These are phyloP conservation scores for Herminia tarsipennalis DNA, from an alignment of 2,888 invertebrate species.

Conservation along the genomic window DNA sequence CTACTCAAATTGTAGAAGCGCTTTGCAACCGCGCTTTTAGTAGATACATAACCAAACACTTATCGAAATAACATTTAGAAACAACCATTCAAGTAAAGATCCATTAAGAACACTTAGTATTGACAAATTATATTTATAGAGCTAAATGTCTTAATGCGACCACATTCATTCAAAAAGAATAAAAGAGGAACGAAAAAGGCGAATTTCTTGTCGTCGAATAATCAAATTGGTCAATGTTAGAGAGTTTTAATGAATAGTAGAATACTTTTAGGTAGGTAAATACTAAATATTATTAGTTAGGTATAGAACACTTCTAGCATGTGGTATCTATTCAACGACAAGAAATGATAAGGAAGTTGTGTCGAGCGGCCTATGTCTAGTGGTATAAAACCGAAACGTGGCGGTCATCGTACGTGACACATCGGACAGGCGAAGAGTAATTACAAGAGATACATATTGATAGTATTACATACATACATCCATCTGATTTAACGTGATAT, in stretches of 20 bases:
- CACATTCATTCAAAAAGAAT: conserved; percentile 74
- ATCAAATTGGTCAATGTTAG: background rate
- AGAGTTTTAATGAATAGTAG: background rate
- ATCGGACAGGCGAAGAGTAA: conserved; percentile 59
- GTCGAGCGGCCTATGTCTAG: conserved; percentile 56
- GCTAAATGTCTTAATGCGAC: conserved; percentile 67
- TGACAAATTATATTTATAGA: conserved; percentile 64
- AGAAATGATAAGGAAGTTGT: conserved; percentile 51
- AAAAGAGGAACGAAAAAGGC: conserved; percentile 67
- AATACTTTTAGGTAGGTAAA: too few species aligned
- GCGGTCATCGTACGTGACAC: conserved; percentile 49
- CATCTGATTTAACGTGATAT: conserved; percentile 32
- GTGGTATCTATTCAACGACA: conserved; percentile 53
- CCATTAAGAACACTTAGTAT: conserved; percentile 72
- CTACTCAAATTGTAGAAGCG: conserved; percentile 12
- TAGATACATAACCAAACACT: conserved; percentile 40
- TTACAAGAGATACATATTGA: conserved; percentile 52
- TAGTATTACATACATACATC: conserved; percentile 38
- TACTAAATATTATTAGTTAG: too few species aligned
- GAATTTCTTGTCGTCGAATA: conserved; percentile 55
- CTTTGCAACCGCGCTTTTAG: conserved; percentile 70
- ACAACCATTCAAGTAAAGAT: conserved; percentile 70
- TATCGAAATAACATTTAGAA: conserved; percentile 64
- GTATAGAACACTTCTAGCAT: too few species aligned
- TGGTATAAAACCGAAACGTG: conserved; percentile 57